Evolutionary conservation across 1,140 invertebrate genomes (phyloP), one percentile per base, ranked within the genome.

Genomic region (Papilio polyxenes): DNA sequence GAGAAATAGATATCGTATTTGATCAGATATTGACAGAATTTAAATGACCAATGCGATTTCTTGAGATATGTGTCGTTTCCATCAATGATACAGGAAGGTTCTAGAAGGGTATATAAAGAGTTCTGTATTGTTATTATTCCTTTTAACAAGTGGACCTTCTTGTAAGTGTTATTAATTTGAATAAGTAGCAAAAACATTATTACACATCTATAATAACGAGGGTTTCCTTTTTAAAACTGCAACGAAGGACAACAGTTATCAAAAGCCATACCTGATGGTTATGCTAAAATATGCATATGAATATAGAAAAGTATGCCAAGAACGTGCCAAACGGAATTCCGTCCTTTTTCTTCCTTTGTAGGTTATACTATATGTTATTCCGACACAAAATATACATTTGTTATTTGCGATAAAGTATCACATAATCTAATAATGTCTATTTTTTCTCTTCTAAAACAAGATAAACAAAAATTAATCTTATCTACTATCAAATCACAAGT

Each of bases 401-500:
- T n/a, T n/a, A n/a, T n/a, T 31, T 31, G 23, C 23, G 23, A 31
- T 2, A 31, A 31, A 31, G 23, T 31, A 31, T 2, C 23, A 31
- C 23, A 31, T 31, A 31, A 31, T 31, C 23, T 31, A 31, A 2
- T 31, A 31, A 31, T 23, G 23, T 37, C 23, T 31, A 40, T 72
- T 37, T 72, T 56, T 56, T 56, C 31, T 72, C 65, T 37, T 72
- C 65, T 72, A 72, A 72, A 65, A 65, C 7, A 15, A 40, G 23
- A 72, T 72, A 69, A 69, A 13, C 11, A 40, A 31, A 31, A 31
- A 2, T 31, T 31, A 31, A 72, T 72, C 65, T 72, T 72, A 72
- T 72, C 65, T 72, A 13, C 65, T 72, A 72, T 72, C 65, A 72
- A 72, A 72, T 40, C 31, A 72, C 65, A 31, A 72, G 65, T 72